Base-by-base conservation (phyloP, 2,797 vertebrate genomes). In the Molossus alvarezi region DNA sequence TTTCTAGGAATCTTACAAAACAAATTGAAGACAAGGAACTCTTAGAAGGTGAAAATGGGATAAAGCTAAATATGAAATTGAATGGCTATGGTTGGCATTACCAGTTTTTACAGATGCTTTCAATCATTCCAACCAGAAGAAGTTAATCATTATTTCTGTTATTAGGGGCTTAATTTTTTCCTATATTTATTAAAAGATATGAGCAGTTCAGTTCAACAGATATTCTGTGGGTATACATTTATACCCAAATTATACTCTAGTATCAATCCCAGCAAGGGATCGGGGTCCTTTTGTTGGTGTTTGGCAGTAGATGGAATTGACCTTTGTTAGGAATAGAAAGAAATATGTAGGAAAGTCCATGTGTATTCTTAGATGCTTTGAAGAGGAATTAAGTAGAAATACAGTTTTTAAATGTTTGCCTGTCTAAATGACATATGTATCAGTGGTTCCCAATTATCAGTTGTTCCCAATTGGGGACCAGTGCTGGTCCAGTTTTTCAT, bases 351-450 rank as follows among this genome's bases (percentile, higher is more conserved):
- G 33, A 72, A 91, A 64, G 84, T 41, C 13, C 33, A 89, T 37
- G 18, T 37, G 75, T 89, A 55, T 53, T 91, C 88, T 91, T 51
- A 81, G 53, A 37, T 87, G 9, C 65, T 97, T 93, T 84, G 9
- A 82, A 77, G 95, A 95, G 45, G 45, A 95, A 93, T 96, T 89
- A 65, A 77, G 20, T 65, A 91, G 73, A 33, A 79, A 72, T 87
- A 80, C 0, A 53, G 14, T 64, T 92, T 92, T 84, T 60, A 58
- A 77, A 64, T 88, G 58, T 15, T 67, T 95, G 17, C 23, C 71
- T 82, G 53, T 53, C 77, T 62, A 33, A 23, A 72, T 73, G 65
- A 71, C 13, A 17, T 79, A 6, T 60, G 55, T 67, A 60, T 82
- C 60, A 55, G 27, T 64, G n/a, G 13, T 79, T 97, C 93, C 72